phyloP scores from a whole-genome alignment of 2,888 invertebrate species.

The Palloptera scutellata region DNA sequence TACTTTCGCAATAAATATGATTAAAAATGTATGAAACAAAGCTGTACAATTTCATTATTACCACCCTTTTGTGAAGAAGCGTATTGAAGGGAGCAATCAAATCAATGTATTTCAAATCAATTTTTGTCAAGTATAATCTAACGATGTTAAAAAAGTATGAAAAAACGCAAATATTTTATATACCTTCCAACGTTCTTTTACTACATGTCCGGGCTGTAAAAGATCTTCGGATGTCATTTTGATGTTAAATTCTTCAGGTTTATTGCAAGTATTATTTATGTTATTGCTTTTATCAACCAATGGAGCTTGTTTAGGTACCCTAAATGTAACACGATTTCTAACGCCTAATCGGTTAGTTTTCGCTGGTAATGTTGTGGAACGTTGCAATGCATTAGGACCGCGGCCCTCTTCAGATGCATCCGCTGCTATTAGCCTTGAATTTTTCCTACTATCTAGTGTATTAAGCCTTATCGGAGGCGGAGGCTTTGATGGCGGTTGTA shows the following conservation, averaged over 20 bases:
- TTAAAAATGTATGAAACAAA: no score
- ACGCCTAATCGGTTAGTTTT: conserved; percentile 54
- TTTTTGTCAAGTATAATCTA: no score
- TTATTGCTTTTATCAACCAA: conserved; percentile 31
- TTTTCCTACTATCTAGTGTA: background rate
- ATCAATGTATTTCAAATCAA: no score
- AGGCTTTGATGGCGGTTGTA: conserved; percentile 46
- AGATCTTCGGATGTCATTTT: conserved; percentile 92
- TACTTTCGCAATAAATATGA: no score
- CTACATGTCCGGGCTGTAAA: conserved; percentile 94
- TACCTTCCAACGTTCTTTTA: conserved; percentile 99
- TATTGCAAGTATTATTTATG: conserved; percentile 24
- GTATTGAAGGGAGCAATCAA: no score
- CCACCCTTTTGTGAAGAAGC: no score
- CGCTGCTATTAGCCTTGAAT: conserved; percentile 12
- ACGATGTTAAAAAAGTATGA: background rate
- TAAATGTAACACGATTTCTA: conserved; percentile 58
- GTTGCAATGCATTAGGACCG: conserved; percentile 52
- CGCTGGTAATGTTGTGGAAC: conserved; percentile 62
- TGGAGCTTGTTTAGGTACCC: conserved; percentile 49
- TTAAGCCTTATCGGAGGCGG: conserved; percentile 39
- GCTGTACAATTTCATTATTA: no score
- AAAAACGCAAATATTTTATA: conserved; percentile 49
- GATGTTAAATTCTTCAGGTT: conserved; percentile 31
- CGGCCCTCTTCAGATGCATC: conserved; percentile 15